phyloP scores from a whole-genome alignment of 2,888 invertebrate species.

The Spodoptera littoralis region DNA sequence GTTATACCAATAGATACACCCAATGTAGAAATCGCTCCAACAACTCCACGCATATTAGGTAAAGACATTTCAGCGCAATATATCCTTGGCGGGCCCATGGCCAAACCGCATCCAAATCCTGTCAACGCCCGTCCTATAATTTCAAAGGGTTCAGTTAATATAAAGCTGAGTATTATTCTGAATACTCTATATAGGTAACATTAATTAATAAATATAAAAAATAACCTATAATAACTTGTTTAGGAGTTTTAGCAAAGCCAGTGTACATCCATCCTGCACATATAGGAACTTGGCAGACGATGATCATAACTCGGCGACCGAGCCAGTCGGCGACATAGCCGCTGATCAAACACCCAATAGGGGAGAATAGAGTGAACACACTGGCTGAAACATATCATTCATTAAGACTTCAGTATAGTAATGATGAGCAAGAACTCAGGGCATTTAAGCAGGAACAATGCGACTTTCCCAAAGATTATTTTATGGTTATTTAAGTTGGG shows the following conservation, averaged over 20 bases:
- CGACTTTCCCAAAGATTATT: too few species aligned
- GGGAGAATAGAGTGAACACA: slow-evolving; percentile 87
- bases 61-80: slow-evolving; percentile 91
- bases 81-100: slow-evolving; percentile 89
- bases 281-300: slow-evolving; percentile 89
- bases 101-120: slow-evolving; percentile 91
- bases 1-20: slow-evolving; percentile 90
- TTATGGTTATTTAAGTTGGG: too few species aligned
- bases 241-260: slow-evolving; percentile 80
- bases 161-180: too few species aligned
- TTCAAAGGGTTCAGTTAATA: too few species aligned
- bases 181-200: too few species aligned
- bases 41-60: slow-evolving; percentile 91
- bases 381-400: slow-evolving; percentile 82
- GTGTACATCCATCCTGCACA: slow-evolving; percentile 90
- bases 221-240: slow-evolving; percentile 87
- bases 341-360: slow-evolving; percentile 90
- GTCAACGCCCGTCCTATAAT: slow-evolving; percentile 86
- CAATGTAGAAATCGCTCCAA: slow-evolving; percentile 90
- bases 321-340: slow-evolving; percentile 90
- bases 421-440: too few species aligned
- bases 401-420: neutral
- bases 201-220: neutral
- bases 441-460: too few species aligned
- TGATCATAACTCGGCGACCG: slow-evolving; percentile 89